Evolutionary conservation across 2,113 vertebrate species (phyloP).

Genomic region (Paramormyrops kingsleyae): DNA sequence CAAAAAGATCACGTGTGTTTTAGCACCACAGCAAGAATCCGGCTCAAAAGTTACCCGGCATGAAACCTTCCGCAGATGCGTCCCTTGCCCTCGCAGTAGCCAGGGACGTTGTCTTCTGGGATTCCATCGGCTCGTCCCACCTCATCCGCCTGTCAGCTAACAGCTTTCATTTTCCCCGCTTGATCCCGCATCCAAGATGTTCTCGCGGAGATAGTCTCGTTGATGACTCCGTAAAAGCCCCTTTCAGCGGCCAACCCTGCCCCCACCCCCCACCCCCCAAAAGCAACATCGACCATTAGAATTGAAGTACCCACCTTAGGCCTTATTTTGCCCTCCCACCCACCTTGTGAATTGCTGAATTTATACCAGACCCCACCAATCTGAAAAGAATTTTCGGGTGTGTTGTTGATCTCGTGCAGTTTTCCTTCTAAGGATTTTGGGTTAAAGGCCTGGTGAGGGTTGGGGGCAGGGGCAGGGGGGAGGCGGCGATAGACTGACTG

Average conservation of each 20-base stretch:
- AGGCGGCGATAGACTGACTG: constrained; percentile 26
- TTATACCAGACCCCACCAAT: neutral
- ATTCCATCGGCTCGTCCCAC: neutral
- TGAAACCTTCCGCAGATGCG: neutral
- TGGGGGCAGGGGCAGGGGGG: neutral
- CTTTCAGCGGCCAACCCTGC: too few species aligned
- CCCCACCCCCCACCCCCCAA: neutral
- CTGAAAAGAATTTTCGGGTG: neutral
- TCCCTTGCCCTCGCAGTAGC: neutral
- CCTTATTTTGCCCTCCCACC: neutral
- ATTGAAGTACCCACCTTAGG: neutral
- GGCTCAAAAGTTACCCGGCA: neutral
- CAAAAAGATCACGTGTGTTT: neutral
- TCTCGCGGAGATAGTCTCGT: neutral
- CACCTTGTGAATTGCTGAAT: neutral
- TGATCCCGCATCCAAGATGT: neutral
- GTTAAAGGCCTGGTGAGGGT: neutral
- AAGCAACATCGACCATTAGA: neutral
- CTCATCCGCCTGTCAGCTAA: neutral
- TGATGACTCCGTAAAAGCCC: neutral
- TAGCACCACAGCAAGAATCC: neutral
- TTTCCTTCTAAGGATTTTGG: neutral
- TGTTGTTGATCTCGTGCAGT: neutral
- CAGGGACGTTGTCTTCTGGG: neutral
- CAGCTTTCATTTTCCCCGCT: neutral